Evolutionary conservation across 2,888 invertebrate genomes (phyloP).

Genomic region (Onchidella celtica): DNA sequence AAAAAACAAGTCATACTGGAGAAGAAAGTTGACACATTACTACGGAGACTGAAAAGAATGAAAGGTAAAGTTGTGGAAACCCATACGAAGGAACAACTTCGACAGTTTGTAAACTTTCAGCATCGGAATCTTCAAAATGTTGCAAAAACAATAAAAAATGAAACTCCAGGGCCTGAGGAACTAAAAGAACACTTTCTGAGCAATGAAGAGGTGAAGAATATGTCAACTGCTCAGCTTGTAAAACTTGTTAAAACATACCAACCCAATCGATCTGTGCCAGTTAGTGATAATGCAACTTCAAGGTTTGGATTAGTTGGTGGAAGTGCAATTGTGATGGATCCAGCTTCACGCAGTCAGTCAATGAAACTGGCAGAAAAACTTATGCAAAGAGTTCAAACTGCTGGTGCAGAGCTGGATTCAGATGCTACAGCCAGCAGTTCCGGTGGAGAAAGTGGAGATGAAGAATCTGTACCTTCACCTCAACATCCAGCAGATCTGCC

Average conservation of each 20-base stretch:
- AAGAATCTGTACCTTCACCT: constrained; percentile 81
- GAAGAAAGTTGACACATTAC: constrained; percentile 86
- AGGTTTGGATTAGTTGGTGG: constrained; percentile 51
- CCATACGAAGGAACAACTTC: constrained; percentile 89
- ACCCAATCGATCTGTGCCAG: constrained; percentile 71
- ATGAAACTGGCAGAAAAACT: constrained; percentile 86
- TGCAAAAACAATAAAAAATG: constrained; percentile 64
- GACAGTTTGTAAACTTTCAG: constrained; percentile 88
- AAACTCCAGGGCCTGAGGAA: constrained; percentile 58
- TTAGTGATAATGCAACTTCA: constrained; percentile 50
- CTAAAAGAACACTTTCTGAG: constrained; percentile 74
- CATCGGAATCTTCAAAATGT: constrained; percentile 81
- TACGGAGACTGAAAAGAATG: constrained; percentile 87
- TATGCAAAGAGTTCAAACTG: constrained; percentile 86
- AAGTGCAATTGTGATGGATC: constrained; percentile 69
- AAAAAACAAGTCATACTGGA: constrained; percentile 85
- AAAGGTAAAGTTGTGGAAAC: constrained; percentile 89
- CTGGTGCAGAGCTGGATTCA: constrained; percentile 90
- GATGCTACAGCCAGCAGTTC: constrained; percentile 97
- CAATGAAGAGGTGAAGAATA: constrained; percentile 78
- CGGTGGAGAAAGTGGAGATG: constrained; percentile 96
- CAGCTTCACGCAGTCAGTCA: constrained; percentile 82
- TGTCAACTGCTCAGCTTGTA: constrained; percentile 83
- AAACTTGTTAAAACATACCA: constrained; percentile 83
- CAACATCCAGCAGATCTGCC: constrained; percentile 50